These are phyloP conservation scores for Thymelicus sylvestris DNA, from an alignment of 2,888 invertebrate species.

Conservation along the genomic window DNA sequence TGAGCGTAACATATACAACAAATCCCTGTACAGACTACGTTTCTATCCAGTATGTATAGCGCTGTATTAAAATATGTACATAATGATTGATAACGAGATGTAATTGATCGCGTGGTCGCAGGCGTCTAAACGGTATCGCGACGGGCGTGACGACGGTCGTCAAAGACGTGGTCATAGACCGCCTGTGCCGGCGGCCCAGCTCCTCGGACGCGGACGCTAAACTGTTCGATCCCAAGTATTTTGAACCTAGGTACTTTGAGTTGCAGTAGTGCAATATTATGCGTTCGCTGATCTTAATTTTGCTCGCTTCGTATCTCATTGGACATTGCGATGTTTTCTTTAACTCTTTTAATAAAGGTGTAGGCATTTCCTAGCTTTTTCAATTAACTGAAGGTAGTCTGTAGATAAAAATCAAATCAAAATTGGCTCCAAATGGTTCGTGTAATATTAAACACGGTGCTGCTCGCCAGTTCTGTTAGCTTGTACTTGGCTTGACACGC, in stretches of 20 bases:
- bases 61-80: too few relatives aligned
- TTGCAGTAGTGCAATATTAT: slow-evolving; percentile 69
- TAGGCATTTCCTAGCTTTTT: not conserved
- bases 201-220: slow-evolving; percentile 67
- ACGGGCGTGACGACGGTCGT: slow-evolving; percentile 88
- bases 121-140: slow-evolving; percentile 89
- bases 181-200: slow-evolving; percentile 79
- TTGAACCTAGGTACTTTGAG: slow-evolving; percentile 87
- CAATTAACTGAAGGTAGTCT: too few relatives aligned
- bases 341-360: not conserved
- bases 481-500: too few relatives aligned
- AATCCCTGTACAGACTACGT: too few relatives aligned
- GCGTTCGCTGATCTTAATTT: slow-evolving; percentile 48
- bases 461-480: too few relatives aligned
- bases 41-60: too few relatives aligned
- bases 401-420: too few relatives aligned
- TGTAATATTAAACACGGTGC: too few relatives aligned
- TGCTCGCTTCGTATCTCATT: slow-evolving; percentile 42
- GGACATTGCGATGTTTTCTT: slow-evolving; percentile 15
- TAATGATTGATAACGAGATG: not conserved
- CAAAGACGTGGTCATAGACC: slow-evolving; percentile 88
- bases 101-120: slow-evolving; percentile 53
- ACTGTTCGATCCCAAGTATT: slow-evolving; percentile 87
- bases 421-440: too few relatives aligned
- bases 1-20: too few relatives aligned